Evolutionary conservation across 2,113 vertebrate genomes (phyloP).

Genomic region (Dunckerocampus dactyliophorus): DNA sequence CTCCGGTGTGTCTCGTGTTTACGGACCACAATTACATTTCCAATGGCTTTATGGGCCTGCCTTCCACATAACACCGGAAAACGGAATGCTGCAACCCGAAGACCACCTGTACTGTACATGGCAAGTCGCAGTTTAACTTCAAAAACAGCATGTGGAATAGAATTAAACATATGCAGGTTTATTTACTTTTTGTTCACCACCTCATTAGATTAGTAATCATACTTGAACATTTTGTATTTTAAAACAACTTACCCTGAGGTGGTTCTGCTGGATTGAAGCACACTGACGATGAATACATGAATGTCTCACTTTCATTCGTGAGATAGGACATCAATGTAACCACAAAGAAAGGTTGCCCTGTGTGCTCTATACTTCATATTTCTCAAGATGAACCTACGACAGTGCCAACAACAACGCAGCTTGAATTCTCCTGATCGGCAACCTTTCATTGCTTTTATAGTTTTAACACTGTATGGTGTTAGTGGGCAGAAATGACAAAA

Average conservation of each 20-base stretch:
- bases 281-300: constrained; percentile 29
- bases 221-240: constrained; percentile 19
- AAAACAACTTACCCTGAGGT: constrained; percentile 39
- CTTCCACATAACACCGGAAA: no score
- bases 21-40: no score
- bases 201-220: constrained; percentile 11
- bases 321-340: no score
- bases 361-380: no score
- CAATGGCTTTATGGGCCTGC: no score
- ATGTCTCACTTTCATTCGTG: constrained; percentile 24
- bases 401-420: neutral
- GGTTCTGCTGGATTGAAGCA: constrained; percentile 32
- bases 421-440: neutral
- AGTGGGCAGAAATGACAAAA: neutral
- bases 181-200: neutral
- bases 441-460: neutral
- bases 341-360: no score
- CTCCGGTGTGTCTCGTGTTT: no score
- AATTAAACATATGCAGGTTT: neutral
- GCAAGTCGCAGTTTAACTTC: neutral
- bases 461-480: neutral
- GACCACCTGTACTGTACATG: neutral
- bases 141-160: neutral
- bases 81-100: no score
- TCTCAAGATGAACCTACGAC: neutral